Evolutionary conservation across 2,797 vertebrate genomes (phyloP).

Genomic region (Staurois parvus): DNA sequence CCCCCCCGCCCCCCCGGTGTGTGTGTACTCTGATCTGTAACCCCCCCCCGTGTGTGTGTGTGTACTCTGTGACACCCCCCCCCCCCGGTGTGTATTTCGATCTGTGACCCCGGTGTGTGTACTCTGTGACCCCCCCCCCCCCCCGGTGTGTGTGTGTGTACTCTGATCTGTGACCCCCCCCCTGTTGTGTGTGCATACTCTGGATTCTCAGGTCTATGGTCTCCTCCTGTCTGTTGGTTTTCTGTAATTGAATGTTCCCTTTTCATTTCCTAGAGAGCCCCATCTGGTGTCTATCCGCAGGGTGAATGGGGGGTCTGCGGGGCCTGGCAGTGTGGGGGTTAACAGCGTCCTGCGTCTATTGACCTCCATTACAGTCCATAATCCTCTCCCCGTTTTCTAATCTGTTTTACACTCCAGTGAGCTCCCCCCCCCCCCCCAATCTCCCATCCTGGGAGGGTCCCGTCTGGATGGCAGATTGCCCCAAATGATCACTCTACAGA

Average conservation of each 20-base stretch:
- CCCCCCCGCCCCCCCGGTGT: no score
- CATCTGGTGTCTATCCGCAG: not conserved
- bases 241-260: no score
- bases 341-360: not conserved
- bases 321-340: conserved; percentile 17
- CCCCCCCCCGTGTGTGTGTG: not conserved
- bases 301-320: not conserved
- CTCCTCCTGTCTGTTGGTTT: not conserved
- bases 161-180: not conserved
- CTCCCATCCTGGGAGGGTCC: not conserved
- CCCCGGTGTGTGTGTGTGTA: no score
- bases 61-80: not conserved
- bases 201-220: no score
- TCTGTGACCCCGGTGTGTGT: not conserved
- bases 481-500: conserved; percentile 8
- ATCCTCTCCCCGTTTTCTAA: not conserved
- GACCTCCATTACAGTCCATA: conserved; percentile 18
- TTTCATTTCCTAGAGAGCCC: not conserved
- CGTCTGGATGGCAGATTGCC: conserved; percentile 29
- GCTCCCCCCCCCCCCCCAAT: not conserved
- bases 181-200: no score
- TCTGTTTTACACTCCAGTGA: conserved; percentile 8
- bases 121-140: no score
- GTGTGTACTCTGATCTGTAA: not conserved
- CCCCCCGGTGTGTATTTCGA: not conserved